Base-by-base conservation (phyloP, 2,797 vertebrate genomes). In the Malacoraja senta region DNA sequence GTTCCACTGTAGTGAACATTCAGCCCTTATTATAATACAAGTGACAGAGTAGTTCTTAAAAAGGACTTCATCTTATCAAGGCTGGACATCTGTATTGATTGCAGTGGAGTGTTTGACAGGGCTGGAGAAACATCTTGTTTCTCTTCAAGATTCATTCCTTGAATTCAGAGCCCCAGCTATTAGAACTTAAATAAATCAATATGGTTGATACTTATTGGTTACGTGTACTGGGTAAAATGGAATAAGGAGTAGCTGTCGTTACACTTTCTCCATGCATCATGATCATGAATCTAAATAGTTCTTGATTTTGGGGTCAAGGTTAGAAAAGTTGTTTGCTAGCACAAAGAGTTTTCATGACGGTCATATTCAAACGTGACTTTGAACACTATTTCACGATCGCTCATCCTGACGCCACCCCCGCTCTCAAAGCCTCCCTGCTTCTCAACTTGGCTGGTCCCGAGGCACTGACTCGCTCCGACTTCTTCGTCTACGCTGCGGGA, bases 101-200 rank as follows among this genome's bases (percentile, higher is more conserved):
- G 81, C 12, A 84, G 81, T 61, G 81, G 81, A n/a, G 53, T n/a
- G 26, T 24, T 61, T 84, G 53, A 84, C 61, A 15, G 53, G 81
- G 81, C 12, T n/a, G 53, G 81, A 61, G 81, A 84, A 84, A 84
- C 53, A 84, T 61, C 81, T 84, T 84, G 81, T 84, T 84, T 84
- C 81, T 58, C 61, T 61, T 84, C 29, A 15, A 29, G 81, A 61
- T 61, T 61, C 26, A 84, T 61, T 61, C 53, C 81, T 84, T 84
- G 81, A 61, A 84, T 61, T 61, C 81, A 84, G 61, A 84, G 81
- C 3, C 26, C 81, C 26, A 61, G 53, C 53, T 61, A 4, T n/a
- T 58, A 61, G 53, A 29, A 58, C 26, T 1, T 61, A 1, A 26
- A 53, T 58, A 58, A 84, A 61, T 84, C 81, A 84, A 84, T 61